Evolutionary conservation across 2,888 invertebrate species (phyloP).

Genomic region (Lasioglossum villosulum): DNA sequence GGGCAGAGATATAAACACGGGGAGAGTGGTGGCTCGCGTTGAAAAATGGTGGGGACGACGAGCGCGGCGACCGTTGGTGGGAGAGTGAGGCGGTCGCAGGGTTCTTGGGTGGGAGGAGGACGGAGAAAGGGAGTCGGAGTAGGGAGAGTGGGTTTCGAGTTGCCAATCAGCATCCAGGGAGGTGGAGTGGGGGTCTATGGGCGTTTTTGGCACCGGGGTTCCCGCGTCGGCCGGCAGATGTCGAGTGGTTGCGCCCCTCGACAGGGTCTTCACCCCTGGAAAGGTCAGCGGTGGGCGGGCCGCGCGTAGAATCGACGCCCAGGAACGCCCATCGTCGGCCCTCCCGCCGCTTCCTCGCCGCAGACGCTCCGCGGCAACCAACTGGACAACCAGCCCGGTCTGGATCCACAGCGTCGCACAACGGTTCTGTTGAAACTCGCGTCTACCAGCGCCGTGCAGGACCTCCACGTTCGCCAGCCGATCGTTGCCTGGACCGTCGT

Average conservation of each 20-base stretch:
- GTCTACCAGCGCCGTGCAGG: slow-evolving; percentile 72
- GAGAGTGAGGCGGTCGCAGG: background rate
- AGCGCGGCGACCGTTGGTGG: background rate
- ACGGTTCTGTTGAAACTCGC: slow-evolving; percentile 77
- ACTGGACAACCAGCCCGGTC: slow-evolving; percentile 82
- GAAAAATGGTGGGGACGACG: slow-evolving; percentile 15
- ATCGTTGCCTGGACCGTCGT: slow-evolving; percentile 45
- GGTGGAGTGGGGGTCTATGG: slow-evolving; percentile 40
- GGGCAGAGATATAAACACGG: slow-evolving; percentile 50
- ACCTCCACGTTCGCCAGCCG: slow-evolving; percentile 55
- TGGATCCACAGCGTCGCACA: slow-evolving; percentile 77
- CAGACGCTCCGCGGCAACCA: slow-evolving; percentile 84
- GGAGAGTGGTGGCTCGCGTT: slow-evolving; percentile 31
- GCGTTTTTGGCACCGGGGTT: slow-evolving; percentile 46
- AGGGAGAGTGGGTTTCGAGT: slow-evolving; percentile 35
- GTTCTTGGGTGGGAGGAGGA: slow-evolving; percentile 20
- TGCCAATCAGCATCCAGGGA: slow-evolving; percentile 47
- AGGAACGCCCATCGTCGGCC: slow-evolving; percentile 71
- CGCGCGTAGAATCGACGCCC: slow-evolving; percentile 55
- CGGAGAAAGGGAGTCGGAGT: background rate
- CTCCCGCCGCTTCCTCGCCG: slow-evolving; percentile 76
- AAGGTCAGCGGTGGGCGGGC: slow-evolving; percentile 55
- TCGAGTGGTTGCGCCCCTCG: slow-evolving; percentile 56
- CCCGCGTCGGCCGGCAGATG: slow-evolving; percentile 62
- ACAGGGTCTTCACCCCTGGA: slow-evolving; percentile 58